Conservation (phyloP, 2,113 vertebrate species). For the Periophthalmodon schlosseri region DNA sequence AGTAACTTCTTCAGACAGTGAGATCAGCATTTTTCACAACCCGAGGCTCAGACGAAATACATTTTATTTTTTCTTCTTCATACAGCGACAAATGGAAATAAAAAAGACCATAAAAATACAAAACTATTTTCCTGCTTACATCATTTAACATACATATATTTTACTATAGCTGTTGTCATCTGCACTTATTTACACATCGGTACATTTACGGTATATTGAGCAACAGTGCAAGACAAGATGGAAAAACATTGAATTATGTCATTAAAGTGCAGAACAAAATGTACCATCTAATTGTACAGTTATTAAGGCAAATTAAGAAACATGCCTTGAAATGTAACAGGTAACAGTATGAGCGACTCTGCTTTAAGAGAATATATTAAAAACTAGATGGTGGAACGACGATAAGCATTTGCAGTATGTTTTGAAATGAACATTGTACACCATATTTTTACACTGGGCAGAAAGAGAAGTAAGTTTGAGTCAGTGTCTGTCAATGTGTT, state of each 20-base stretch:
- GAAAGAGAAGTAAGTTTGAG: background rate
- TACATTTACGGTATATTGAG: conserved; percentile 18
- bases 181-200: conserved; percentile 38
- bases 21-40: background rate
- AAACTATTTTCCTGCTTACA: conserved; percentile 25
- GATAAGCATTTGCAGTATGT: background rate
- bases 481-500: background rate
- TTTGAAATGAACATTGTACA: background rate
- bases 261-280: conserved; percentile 11
- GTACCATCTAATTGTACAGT: conserved; percentile 6
- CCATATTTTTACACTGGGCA: background rate
- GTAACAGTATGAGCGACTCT: background rate
- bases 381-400: background rate
- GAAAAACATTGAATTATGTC: conserved; percentile 12
- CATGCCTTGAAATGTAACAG: background rate
- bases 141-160: conserved; percentile 13
- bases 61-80: conserved; percentile 56
- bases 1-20: background rate
- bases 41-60: conserved; percentile 40
- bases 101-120: conserved; percentile 51
- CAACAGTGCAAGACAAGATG: conserved; percentile 3
- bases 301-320: background rate
- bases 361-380: background rate
- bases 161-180: conserved; percentile 29
- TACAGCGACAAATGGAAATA: conserved; percentile 50